Percentiles rank a stretch among this genome's conserved stretches.
phyloP scores from a whole-genome alignment of 2,888 invertebrate species.

The Tipula vernalis region DNA sequence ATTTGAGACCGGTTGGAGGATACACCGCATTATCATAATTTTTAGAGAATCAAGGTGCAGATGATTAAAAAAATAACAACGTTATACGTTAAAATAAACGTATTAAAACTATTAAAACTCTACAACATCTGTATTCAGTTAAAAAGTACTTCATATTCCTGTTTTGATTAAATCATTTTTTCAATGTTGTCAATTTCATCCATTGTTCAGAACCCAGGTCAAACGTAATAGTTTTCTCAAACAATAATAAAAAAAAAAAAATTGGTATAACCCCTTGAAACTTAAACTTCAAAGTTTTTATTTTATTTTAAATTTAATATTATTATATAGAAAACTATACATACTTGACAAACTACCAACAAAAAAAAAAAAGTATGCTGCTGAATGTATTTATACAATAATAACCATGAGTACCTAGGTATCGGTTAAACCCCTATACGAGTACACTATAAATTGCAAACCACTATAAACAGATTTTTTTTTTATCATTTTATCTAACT shows the following conservation, averaged over 20 bases:
- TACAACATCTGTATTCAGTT: no score
- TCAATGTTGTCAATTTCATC: no score
- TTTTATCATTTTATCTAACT: background rate
- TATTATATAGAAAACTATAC: background rate
- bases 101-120: no score
- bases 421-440: background rate
- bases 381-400: background rate
- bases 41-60: no score
- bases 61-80: no score
- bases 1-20: no score
- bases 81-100: no score
- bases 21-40: no score
- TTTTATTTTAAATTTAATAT: background rate
- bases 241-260: background rate
- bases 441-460: background rate
- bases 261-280: background rate
- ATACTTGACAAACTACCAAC: background rate
- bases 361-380: background rate
- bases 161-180: no score
- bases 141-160: no score
- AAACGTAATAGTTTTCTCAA: no score
- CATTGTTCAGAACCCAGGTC: no score
- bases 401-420: background rate
- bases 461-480: background rate
- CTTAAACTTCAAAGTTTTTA: background rate